Conservation (phyloP, 1,140 invertebrate genomes). For the Rhagoletis zephyria region DNA sequence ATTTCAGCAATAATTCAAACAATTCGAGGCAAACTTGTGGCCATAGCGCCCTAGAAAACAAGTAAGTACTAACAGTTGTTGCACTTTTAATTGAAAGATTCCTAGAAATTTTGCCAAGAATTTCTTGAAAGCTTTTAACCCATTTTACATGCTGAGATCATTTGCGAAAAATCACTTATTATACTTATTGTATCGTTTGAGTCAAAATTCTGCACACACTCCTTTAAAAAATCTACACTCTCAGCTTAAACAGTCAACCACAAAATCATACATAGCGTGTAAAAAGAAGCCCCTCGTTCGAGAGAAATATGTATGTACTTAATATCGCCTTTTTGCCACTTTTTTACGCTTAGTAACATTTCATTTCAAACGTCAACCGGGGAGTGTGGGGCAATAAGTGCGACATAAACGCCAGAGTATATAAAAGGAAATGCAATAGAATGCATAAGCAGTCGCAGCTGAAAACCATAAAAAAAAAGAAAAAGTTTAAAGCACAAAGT, state of each 20-base stretch:
- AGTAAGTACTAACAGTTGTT: no score
- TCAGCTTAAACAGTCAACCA: background rate
- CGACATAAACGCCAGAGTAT: background rate
- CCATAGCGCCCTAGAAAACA: no score
- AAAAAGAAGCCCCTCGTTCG: background rate
- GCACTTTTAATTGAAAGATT: no score
- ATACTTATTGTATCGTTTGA: background rate
- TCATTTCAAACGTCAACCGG: conserved; percentile 3
- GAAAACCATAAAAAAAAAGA: background rate
- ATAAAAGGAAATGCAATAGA: background rate
- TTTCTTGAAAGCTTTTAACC: no score
- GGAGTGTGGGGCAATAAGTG: background rate
- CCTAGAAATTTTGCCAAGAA: no score
- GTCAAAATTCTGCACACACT: background rate
- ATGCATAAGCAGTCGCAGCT: background rate
- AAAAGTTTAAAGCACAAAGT: no score
- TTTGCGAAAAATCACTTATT: no score
- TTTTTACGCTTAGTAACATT: background rate
- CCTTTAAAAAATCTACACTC: background rate
- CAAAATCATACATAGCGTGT: background rate
- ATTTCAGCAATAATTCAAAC: background rate
- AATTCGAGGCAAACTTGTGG: background rate
- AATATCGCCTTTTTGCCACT: no score
- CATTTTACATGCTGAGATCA: no score
- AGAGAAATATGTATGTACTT: background rate